Conservation (phyloP, 2,113 vertebrate genomes). For the Anthoscopus minutus region DNA sequence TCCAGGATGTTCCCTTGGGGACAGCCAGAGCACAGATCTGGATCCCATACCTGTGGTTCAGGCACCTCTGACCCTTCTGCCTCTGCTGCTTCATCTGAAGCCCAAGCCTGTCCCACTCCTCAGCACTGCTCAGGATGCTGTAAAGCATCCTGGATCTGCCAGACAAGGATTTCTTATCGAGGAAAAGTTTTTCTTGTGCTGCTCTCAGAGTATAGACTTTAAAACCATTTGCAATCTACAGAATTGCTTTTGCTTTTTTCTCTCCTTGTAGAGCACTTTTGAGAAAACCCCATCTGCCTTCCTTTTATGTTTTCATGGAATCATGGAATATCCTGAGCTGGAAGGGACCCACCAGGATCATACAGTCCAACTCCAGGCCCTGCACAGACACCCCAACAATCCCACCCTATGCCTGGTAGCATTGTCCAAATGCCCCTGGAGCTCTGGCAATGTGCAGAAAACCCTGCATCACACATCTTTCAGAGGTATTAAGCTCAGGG, state of each 20-base stretch:
- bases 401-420: not conserved
- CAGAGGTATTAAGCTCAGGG: not conserved
- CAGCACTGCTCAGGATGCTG: not conserved
- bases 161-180: not conserved
- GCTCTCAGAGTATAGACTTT: not conserved
- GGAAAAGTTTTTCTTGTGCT: not conserved
- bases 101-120: fast-evolving
- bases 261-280: not conserved
- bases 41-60: not conserved
- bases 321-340: not conserved
- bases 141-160: not conserved
- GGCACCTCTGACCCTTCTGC: not conserved
- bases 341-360: not conserved
- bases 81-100: not conserved
- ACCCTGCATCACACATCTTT: not conserved
- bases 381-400: not conserved
- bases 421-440: fast-evolving
- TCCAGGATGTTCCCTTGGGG: not conserved
- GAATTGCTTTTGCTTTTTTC: not conserved
- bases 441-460: not conserved
- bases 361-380: not conserved
- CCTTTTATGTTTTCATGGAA: not conserved
- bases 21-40: not conserved
- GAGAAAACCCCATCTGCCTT: not conserved
- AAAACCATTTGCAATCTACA: not conserved